phyloP scores from a whole-genome alignment of 30 jellyfish, hydroid and myxozoan species.

The Mastigias papua region DNA sequence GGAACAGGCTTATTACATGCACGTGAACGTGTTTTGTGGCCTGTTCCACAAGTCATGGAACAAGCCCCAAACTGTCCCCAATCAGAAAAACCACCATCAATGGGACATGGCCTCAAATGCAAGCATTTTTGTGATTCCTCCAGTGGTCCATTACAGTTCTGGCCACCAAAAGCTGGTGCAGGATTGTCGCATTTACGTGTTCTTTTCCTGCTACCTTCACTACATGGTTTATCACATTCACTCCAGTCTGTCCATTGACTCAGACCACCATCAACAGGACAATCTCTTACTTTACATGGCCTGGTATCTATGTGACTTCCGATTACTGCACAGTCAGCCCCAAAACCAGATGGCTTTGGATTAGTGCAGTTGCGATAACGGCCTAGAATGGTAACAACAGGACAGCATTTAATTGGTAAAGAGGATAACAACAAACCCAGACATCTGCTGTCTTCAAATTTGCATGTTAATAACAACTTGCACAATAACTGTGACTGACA shows the following conservation, averaged over 20 bases:
- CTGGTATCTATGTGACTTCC: constrained; percentile 74
- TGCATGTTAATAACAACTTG: no score
- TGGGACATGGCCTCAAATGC: constrained; percentile 69
- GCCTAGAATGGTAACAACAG: constrained; percentile 67
- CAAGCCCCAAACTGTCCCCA: constrained; percentile 73
- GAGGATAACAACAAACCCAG: no score
- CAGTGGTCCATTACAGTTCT: constrained; percentile 14
- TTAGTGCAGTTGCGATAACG: constrained; percentile 81
- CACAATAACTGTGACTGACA: no score
- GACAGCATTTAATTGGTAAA: no score
- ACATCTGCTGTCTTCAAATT: no score
- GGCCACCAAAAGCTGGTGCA: constrained; percentile 77
- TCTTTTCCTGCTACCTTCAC: constrained; percentile 72
- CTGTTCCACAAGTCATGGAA: constrained; percentile 75
- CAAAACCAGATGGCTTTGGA: constrained; percentile 85
- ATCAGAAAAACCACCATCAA: constrained; percentile 78
- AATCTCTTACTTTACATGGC: constrained; percentile 49
- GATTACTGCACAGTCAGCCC: constrained; percentile 58
- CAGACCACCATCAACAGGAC: constrained; percentile 76
- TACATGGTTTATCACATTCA: constrained; percentile 74
- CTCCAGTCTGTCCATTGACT: constrained; percentile 88
- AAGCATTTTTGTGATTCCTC: constrained; percentile 71
- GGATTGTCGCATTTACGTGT: constrained; percentile 82
- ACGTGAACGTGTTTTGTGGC: constrained; percentile 58
- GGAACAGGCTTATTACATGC: constrained; percentile 84